Conservation (phyloP, 2,888 invertebrate genomes). For the Margaritifera margaritifera region DNA sequence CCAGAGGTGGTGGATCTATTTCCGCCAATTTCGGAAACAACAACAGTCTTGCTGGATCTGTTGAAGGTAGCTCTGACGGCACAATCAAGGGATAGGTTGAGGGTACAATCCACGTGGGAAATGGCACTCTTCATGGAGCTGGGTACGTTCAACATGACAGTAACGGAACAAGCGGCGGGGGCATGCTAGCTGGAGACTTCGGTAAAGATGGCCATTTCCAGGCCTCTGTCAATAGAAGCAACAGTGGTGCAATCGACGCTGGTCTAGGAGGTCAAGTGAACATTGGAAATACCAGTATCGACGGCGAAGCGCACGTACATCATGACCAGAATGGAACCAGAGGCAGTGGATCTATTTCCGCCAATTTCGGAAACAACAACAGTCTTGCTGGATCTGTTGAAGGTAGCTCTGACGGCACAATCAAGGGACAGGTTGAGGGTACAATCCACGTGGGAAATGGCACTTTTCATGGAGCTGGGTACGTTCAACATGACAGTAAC, state of each 20-base stretch:
- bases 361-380: not conserved
- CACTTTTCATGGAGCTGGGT: constrained; percentile 2
- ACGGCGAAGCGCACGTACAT: not conserved
- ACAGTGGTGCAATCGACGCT: constrained; percentile 1
- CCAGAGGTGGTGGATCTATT: not conserved
- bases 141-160: not conserved
- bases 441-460: too few species aligned
- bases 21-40: too few species aligned
- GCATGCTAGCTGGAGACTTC: not conserved
- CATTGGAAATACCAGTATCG: not conserved
- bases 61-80: too few species aligned
- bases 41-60: too few species aligned
- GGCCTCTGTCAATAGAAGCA: not conserved
- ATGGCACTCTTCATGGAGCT: not conserved
- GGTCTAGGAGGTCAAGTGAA: not conserved
- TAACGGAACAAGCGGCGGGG: not conserved
- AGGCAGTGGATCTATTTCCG: not conserved
- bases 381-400: too few species aligned
- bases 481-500: not conserved
- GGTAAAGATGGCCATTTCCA: not conserved
- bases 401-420: too few species aligned
- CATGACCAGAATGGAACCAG: constrained; percentile 4
- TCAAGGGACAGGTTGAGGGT: too few species aligned
- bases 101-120: too few species aligned
- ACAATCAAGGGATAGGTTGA: too few species aligned